phyloP scores from a whole-genome alignment of 2,888 invertebrate genomes.

The Aquatica leii region DNA sequence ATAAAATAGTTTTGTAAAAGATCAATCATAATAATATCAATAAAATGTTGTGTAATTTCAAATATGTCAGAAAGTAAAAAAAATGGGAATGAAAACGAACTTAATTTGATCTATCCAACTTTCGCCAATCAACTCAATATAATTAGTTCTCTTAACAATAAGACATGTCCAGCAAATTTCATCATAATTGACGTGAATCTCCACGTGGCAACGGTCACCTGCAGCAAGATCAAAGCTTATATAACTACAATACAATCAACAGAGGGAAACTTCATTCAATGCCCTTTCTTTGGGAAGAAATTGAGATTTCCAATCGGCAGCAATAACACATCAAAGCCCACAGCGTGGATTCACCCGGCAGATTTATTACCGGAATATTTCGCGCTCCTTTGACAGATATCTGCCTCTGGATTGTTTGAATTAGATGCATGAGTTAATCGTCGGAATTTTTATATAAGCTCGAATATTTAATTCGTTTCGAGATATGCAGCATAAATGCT shows the following conservation, averaged over 20 bases:
- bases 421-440: slow-evolving; percentile 35
- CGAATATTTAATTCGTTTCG: slow-evolving; percentile 29
- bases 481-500: slow-evolving; percentile 14
- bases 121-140: slow-evolving; percentile 39
- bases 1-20: too few species aligned
- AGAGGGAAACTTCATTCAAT: slow-evolving; percentile 33
- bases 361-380: slow-evolving; percentile 38
- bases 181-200: slow-evolving; percentile 41
- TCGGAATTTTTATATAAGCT: slow-evolving; percentile 36
- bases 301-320: slow-evolving; percentile 37
- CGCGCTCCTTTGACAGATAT: slow-evolving; percentile 35
- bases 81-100: slow-evolving; percentile 16
- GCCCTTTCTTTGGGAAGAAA: slow-evolving; percentile 28
- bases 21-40: too few species aligned
- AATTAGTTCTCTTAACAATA: slow-evolving; percentile 41
- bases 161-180: slow-evolving; percentile 35
- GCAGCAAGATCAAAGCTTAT: slow-evolving; percentile 41
- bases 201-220: slow-evolving; percentile 43
- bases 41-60: too few species aligned
- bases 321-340: slow-evolving; percentile 38
- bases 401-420: slow-evolving; percentile 28
- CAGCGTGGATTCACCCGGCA: slow-evolving; percentile 25
- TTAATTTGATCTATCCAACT: slow-evolving; percentile 36
- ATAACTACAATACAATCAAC: slow-evolving; percentile 35
- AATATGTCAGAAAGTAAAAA: too few species aligned